phyloP scores from a whole-genome alignment of 2,888 invertebrate species.

The Eurytoma californica region DNA sequence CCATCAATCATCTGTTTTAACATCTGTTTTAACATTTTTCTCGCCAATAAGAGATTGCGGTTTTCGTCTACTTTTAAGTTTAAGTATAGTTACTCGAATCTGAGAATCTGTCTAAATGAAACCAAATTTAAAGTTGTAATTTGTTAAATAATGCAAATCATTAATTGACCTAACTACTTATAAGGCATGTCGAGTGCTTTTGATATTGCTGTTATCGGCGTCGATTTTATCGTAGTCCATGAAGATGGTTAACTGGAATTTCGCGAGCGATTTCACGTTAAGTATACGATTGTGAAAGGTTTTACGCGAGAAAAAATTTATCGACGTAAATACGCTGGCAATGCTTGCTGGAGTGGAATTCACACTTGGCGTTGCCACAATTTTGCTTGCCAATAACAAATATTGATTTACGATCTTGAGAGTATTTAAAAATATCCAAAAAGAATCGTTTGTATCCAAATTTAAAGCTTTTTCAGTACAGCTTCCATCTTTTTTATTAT shows the following conservation, averaged over 20 bases:
- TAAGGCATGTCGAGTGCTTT: too few relatives aligned
- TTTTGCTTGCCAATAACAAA: constrained; percentile 9
- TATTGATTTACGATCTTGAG: constrained; percentile 3
- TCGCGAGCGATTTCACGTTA: constrained; percentile 27
- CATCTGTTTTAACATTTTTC: background rate
- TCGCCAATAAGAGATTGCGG: background rate
- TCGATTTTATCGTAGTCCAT: background rate
- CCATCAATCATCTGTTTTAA: background rate
- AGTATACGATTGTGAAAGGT: constrained; percentile 21
- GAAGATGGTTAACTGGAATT: constrained; percentile 29
- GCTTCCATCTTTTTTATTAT: too few relatives aligned
- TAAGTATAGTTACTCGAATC: background rate
- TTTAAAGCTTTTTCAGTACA: background rate
- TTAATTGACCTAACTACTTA: too few relatives aligned
- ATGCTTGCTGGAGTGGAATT: background rate
- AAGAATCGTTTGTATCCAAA: background rate
- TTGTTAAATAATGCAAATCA: background rate
- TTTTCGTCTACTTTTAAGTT: background rate
- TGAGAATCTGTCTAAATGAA: background rate
- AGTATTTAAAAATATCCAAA: background rate
- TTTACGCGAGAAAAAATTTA: constrained; percentile 15
- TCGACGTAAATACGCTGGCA: constrained; percentile 13
- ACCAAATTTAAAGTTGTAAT: background rate
- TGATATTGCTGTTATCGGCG: background rate
- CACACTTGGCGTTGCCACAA: background rate